phyloP scores from a whole-genome alignment of 2,888 invertebrate species.

The Sicus ferrugineus region DNA sequence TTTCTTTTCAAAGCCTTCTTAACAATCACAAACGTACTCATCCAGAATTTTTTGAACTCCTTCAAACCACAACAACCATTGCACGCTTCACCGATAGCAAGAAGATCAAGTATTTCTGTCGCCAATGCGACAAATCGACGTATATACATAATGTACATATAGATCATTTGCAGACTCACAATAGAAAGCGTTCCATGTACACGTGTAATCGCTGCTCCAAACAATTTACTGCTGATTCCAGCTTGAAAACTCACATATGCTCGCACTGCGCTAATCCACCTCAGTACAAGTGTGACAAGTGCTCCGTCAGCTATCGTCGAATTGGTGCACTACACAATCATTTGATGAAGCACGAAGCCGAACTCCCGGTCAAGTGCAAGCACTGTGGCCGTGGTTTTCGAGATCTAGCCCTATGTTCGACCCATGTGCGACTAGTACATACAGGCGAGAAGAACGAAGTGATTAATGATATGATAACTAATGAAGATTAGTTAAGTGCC shows the following conservation, averaged over 20 bases:
- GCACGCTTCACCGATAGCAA: constrained; percentile 7
- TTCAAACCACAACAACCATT: constrained; percentile 31
- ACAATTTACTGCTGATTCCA: constrained; percentile 29
- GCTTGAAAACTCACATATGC: constrained; percentile 28
- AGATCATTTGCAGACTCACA: constrained; percentile 38
- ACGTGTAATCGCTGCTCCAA: constrained; percentile 36
- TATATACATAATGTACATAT: constrained; percentile 28
- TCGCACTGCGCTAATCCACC: constrained; percentile 36
- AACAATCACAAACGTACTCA: constrained; percentile 39
- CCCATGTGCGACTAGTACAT: constrained; percentile 37
- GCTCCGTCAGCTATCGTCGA: constrained; percentile 37
- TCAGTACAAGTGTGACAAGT: constrained; percentile 39
- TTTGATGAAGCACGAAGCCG: constrained; percentile 35
- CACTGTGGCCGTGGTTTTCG: constrained; percentile 36
- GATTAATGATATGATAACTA: too few relatives aligned
- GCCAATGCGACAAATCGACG: constrained; percentile 34
- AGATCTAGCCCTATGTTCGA: constrained; percentile 36
- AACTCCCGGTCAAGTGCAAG: constrained; percentile 33
- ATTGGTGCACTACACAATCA: constrained; percentile 32
- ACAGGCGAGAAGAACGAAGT: constrained; percentile 45
- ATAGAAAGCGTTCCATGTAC: constrained; percentile 29
- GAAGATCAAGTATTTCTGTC: constrained; percentile 31
- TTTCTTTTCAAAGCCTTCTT: constrained; percentile 36
- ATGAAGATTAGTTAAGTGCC: too few relatives aligned
- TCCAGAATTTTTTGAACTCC: constrained; percentile 17